phyloP scores from a whole-genome alignment of 2,888 invertebrate genomes.

The Muschampia plurimacula region DNA sequence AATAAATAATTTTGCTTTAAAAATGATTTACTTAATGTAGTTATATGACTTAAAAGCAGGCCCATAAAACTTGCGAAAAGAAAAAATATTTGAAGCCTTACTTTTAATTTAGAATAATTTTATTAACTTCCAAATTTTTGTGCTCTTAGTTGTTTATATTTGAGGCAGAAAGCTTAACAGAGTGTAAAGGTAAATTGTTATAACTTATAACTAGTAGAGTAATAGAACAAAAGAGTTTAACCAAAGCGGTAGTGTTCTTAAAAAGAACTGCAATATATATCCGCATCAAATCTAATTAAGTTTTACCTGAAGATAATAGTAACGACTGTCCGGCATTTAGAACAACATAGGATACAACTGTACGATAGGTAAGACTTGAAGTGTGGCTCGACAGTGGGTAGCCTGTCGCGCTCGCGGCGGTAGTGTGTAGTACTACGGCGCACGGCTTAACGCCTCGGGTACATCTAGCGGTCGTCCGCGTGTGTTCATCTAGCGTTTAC shows the following conservation, averaged over 20 bases:
- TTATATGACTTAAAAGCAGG: no score
- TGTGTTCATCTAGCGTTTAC: neutral
- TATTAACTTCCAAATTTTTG: no score
- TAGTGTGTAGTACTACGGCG: slow-evolving; percentile 82
- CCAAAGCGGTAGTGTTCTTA: no score
- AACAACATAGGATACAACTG: slow-evolving; percentile 48
- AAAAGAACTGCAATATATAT: no score
- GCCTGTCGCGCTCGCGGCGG: slow-evolving; percentile 60
- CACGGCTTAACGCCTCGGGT: slow-evolving; percentile 61
- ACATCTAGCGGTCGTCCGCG: slow-evolving; percentile 2
- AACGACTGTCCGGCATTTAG: slow-evolving; percentile 31
- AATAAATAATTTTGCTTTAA: no score
- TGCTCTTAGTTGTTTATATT: no score
- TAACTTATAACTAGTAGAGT: no score
- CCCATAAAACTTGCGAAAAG: neutral
- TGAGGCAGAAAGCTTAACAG: no score
- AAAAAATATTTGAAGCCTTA: neutral
- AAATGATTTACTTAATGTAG: no score
- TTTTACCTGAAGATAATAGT: neutral
- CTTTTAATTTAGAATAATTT: neutral
- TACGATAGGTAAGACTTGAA: slow-evolving; percentile 65
- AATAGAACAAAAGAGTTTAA: no score
- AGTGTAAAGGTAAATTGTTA: no score
- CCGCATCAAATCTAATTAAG: neutral
- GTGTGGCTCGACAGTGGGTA: slow-evolving; percentile 81